Evolutionary conservation across 1,140 invertebrate species (phyloP), one percentile per base, ranked within the genome.

Genomic region (Calephelis virginiensis): DNA sequence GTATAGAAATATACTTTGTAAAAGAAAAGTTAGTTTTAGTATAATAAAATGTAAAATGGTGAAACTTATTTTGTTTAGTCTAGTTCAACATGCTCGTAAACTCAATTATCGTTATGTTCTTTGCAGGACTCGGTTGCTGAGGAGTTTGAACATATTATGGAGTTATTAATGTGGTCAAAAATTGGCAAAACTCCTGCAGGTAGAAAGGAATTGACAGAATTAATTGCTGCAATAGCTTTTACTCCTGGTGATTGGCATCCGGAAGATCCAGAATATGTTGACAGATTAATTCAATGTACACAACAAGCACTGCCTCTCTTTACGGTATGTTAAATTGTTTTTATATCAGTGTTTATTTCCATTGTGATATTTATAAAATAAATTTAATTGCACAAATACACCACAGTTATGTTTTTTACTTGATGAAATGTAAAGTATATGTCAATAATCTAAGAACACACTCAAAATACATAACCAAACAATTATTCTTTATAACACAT

Each of bases 61-160:
- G 28, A 28, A 28, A 28, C 28, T 28, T 28, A 4, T 28, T 28
- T 28, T 28, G 17, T 28, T 28, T 28, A 28, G 28, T 28, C 28
- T n/a, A 28, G 28, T 2, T 28, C 28, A n/a, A 28, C 28, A 43
- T 43, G 8, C 6, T 8, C 8, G 73, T 65, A 9, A 8, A 14
- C 17, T 38, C 59, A 61, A 10, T 61, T 50, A 10, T 50, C 50
- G 14, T 8, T 8, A 61, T 13, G 28, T 62, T 62, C 43, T 49
- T 73, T 87, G 2, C 75, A 97, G 95, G 96, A 97, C 93, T 95
- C 97, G 10, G 97, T 96, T 48, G 96, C 96, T 61, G 97, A 98
- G 75, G 98, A 99, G 90, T 98, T 98, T 92, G 95, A 97, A 69
- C 93, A 94, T 60, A 94, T 99, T 45, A 97, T 99, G 95, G 95